Evolutionary conservation across 2,888 invertebrate species (phyloP).

Genomic region (Tenodera sinensis): DNA sequence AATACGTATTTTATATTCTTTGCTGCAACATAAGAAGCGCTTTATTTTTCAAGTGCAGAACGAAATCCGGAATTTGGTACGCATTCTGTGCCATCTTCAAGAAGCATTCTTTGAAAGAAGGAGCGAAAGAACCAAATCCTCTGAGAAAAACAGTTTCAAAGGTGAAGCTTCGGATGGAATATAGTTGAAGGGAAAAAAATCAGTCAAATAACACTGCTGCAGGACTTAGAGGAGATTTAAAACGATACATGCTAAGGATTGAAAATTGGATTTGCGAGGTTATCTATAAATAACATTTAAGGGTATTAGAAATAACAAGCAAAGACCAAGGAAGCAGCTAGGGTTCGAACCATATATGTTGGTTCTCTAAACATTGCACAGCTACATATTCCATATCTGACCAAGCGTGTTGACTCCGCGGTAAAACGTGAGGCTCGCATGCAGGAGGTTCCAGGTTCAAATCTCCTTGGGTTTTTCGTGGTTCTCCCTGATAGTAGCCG

Average conservation of each 20-base stretch:
- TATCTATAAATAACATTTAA: too few species aligned
- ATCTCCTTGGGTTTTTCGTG: too few species aligned
- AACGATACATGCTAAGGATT: background rate
- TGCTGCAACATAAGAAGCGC: background rate
- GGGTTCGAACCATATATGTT: too few species aligned
- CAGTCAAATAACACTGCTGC: too few species aligned
- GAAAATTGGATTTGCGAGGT: background rate
- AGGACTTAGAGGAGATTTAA: background rate
- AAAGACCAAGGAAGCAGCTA: too few species aligned
- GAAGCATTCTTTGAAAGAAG: background rate
- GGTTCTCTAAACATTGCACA: too few species aligned
- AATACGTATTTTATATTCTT: background rate
- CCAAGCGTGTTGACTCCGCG: too few species aligned
- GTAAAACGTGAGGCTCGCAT: too few species aligned
- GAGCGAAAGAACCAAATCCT: background rate
- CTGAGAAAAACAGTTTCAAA: background rate
- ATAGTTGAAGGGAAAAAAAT: background rate
- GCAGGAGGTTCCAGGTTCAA: too few species aligned
- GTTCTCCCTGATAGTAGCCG: too few species aligned
- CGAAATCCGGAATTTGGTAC: slow-evolving; percentile 1
- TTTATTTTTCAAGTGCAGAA: background rate
- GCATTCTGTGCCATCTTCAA: background rate
- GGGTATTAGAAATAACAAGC: too few species aligned
- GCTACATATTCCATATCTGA: too few species aligned
- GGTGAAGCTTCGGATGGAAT: background rate